A percentile compares a stretch with the other conserved stretches of the same genome.
Conservation (phyloP, 1,140 invertebrate species). For the Zaprionus capensis region DNA sequence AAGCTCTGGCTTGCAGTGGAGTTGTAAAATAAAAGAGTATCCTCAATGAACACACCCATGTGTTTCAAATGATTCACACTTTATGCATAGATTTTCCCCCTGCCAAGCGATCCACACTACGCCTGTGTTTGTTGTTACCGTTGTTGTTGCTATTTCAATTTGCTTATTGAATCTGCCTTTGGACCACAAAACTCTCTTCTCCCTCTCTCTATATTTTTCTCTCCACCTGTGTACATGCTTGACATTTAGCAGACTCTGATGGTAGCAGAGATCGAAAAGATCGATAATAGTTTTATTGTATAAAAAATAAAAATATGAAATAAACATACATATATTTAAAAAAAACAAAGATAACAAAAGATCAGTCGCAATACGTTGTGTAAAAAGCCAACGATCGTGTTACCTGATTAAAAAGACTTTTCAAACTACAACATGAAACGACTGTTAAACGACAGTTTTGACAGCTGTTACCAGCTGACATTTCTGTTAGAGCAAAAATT, state of each 20-base stretch:
- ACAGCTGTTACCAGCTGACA: conserved; percentile 14
- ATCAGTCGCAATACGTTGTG: not conserved
- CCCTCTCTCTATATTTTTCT: not conserved
- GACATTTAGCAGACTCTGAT: not conserved
- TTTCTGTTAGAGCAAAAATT: conserved; percentile 5
- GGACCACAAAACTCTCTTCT: not conserved
- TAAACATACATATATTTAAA: too few relatives aligned
- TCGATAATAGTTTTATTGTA: not conserved
- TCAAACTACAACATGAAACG: conserved; percentile 12
- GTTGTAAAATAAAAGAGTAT: not conserved
- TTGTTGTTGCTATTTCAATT: conserved; percentile 29
- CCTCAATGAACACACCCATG: not conserved
- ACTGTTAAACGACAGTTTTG: conserved; percentile 9
- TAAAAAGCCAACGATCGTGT: not conserved
- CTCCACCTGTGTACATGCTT: not conserved
- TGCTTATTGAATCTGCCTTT: conserved; percentile 19
- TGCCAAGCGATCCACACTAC: conserved; percentile 3
- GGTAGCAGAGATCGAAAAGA: not conserved
- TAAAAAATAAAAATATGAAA: not conserved
- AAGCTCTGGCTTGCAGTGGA: not conserved
- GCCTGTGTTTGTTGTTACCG: not conserved
- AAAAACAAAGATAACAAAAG: too few relatives aligned
- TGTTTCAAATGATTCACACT: not conserved
- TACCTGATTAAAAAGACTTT: not conserved
- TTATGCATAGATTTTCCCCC: not conserved